Conservation (phyloP, 2,888 invertebrate species). For the Parnassius glacialis region DNA sequence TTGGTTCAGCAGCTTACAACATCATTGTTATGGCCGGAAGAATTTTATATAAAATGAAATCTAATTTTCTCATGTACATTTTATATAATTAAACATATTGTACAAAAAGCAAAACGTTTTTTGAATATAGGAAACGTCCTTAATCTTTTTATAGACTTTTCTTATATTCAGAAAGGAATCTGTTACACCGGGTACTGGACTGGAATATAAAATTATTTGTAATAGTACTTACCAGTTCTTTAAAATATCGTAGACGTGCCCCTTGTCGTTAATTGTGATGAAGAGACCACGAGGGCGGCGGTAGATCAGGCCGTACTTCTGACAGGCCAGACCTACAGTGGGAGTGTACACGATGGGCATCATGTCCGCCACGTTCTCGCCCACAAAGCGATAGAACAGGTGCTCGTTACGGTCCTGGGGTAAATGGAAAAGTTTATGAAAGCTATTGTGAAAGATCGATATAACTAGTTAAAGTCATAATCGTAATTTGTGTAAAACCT, state of each 20-base stretch:
- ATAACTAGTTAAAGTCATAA: no score
- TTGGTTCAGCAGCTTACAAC: no score
- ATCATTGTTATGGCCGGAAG: no score
- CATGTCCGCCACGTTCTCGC: conserved; percentile 92
- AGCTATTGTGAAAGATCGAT: no score
- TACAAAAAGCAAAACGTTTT: no score
- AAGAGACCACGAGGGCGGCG: conserved; percentile 96
- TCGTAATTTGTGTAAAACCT: no score
- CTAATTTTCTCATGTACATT: no score
- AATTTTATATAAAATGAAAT: no score
- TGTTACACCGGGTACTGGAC: background rate
- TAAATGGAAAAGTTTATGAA: background rate
- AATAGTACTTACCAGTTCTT: conserved; percentile 89
- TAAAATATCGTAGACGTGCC: conserved; percentile 95
- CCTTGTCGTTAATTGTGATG: conserved; percentile 97
- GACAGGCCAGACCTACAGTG: conserved; percentile 98
- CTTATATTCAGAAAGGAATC: no score
- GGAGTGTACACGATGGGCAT: conserved; percentile 99
- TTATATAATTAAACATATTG: no score
- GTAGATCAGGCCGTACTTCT: conserved; percentile 96
- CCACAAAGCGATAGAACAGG: conserved; percentile 94
- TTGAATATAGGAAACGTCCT: no score
- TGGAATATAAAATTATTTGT: background rate
- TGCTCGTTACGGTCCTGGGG: conserved; percentile 95
- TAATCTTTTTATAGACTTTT: no score